phyloP scores from a whole-genome alignment of 1,140 invertebrate genomes.

The Atta texana region DNA sequence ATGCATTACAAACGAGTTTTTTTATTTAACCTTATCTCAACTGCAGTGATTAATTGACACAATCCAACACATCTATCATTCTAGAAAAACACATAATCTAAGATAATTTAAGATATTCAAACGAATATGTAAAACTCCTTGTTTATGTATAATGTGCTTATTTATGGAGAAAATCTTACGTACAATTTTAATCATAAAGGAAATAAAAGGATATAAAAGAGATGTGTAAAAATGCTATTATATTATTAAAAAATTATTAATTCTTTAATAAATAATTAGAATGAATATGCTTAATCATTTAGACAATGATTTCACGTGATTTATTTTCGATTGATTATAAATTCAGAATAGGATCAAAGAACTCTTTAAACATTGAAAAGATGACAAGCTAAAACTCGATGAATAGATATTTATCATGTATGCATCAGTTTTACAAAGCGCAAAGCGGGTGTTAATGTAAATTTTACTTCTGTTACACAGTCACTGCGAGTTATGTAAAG shows the following conservation, averaged over 20 bases:
- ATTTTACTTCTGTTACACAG: conserved; percentile 13
- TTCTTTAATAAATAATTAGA: not conserved
- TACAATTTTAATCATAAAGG: not conserved
- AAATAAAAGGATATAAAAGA: not conserved
- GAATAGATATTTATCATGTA: conserved; percentile 14
- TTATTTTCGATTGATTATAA: not conserved
- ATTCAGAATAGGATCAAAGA: not conserved
- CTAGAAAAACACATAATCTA: not conserved
- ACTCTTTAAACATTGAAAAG: not conserved
- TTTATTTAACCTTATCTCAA: conserved; percentile 44
- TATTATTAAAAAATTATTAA: not conserved
- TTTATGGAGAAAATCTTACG: not conserved
- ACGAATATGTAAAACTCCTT: not conserved
- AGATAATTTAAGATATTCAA: not conserved
- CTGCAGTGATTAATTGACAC: not conserved
- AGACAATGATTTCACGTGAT: not conserved
- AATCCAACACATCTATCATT: not conserved
- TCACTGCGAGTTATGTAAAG: conserved; percentile 28
- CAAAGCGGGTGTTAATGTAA: conserved; percentile 1
- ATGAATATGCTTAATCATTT: not conserved
- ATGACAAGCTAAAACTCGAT: not conserved
- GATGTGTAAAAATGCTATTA: not conserved
- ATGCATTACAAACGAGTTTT: not conserved
- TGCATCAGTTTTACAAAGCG: conserved; percentile 28
- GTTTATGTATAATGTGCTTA: not conserved